A percentile compares a stretch with the other conserved stretches of the same genome.
Conservation (phyloP, 1,140 invertebrate genomes). For the Neotoxoptera formosana region DNA sequence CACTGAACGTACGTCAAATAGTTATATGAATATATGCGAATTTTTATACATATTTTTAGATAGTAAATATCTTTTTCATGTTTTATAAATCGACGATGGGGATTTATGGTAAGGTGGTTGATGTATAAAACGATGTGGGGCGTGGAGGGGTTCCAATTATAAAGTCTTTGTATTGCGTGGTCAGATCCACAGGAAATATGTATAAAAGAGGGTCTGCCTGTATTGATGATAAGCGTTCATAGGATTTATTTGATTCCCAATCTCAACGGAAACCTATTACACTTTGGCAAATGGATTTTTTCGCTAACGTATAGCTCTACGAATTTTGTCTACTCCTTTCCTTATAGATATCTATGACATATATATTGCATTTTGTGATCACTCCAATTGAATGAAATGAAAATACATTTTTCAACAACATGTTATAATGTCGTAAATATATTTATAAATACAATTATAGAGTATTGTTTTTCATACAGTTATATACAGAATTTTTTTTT, state of each 20-base stretch:
- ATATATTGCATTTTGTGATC: not conserved
- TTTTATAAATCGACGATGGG: not conserved
- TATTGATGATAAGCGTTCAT: slow-evolving; percentile 32
- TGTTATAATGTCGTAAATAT: not conserved
- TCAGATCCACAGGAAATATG: slow-evolving; percentile 37
- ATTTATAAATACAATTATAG: not conserved
- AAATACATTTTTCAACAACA: not conserved
- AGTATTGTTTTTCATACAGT: not conserved
- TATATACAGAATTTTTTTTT: not conserved
- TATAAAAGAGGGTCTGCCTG: slow-evolving; percentile 11
- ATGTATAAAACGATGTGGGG: not conserved
- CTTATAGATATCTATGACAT: not conserved
- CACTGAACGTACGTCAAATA: not conserved
- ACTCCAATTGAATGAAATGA: slow-evolving; percentile 3
- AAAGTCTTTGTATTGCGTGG: slow-evolving; percentile 20
- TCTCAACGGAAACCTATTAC: slow-evolving; percentile 42
- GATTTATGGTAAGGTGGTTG: not conserved
- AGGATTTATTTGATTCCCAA: slow-evolving; percentile 44
- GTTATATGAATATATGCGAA: not conserved
- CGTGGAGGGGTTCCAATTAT: slow-evolving; percentile 9
- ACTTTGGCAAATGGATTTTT: slow-evolving; percentile 27
- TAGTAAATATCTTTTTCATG: not conserved
- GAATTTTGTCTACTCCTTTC: not conserved
- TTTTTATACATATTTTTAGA: not conserved
- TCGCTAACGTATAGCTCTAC: not conserved